Base-by-base conservation (phyloP, 2,888 invertebrate species). In the Melanophora roralis region DNA sequence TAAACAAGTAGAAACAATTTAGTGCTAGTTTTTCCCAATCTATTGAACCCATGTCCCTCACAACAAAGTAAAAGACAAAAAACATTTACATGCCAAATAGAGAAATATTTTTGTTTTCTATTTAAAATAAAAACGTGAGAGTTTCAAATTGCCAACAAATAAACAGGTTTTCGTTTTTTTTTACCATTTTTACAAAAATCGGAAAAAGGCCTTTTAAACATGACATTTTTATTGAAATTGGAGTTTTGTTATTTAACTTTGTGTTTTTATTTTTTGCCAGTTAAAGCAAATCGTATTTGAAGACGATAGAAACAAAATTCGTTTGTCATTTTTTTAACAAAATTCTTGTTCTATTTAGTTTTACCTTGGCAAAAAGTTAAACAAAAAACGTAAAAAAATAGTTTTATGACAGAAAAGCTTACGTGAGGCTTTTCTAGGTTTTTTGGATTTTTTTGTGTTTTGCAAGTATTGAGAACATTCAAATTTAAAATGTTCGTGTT, bases 151-250 rank as follows among this genome's bases (percentile, higher is more conserved):
- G 64, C 73, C 73, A 64, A 40, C 57, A 57, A 74, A 55, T 11
- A 72, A 55, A 53, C 43, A 55, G 43, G 32, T 64, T 55, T 55
- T 43, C 34, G 38, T 47, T 36, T 47, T 32, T 23, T 11, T 32
- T 47, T 72, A 40, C 11, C 27, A 19, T 4, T 16, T 62, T 60
- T 67, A 67, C n/a, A 34, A 19, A 53, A 38, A 67, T 40, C 62
- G 62, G 38, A 64, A 78, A 64, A 74, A 64, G 72, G 62, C 68
- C 55, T n/a, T n/a, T 74, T 73, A 78, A 78, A 73, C 55, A 69
- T 73, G 68, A 51, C 68, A 68, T 68, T 64, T 74, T 34, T 73
- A 78, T 68, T 73, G 78, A 36, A 78, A 73, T 68, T 73, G 68
- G 38, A 78, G 62, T n/a, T n/a, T n/a, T n/a, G 55, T 69, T 47